Percentiles rank a stretch among this genome's conserved stretches.
These are phyloP conservation scores for Danio choprae DNA, from an alignment of 2,797 vertebrate species.

Conservation along the genomic window DNA sequence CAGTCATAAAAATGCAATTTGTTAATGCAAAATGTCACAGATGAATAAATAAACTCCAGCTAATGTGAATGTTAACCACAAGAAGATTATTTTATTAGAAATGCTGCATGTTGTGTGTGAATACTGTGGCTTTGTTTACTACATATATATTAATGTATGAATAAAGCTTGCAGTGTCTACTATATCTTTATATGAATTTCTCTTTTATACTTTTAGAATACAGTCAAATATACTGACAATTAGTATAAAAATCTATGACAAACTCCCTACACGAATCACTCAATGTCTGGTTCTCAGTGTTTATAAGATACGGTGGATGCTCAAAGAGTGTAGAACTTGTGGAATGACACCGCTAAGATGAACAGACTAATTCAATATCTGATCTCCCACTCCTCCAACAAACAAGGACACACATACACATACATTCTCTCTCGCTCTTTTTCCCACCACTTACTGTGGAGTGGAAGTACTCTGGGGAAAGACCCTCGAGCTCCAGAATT, in stretches of 20 bases:
- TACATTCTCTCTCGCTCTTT: slow-evolving; percentile 37
- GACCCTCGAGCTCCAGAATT: slow-evolving; percentile 96
- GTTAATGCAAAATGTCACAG: too few species aligned
- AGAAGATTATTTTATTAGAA: too few species aligned
- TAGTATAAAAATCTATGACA: neutral
- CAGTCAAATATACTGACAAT: neutral
- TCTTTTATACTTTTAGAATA: too few species aligned
- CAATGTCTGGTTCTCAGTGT: neutral
- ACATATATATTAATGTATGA: too few species aligned
- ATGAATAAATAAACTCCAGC: too few species aligned
- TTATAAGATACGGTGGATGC: slow-evolving; percentile 6
- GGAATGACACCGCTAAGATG: slow-evolving; percentile 35
- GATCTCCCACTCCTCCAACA: slow-evolving; percentile 25
- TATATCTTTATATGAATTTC: too few species aligned
- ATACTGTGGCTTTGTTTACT: too few species aligned
- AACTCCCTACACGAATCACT: neutral
- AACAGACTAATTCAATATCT: slow-evolving; percentile 59
- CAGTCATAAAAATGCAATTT: too few species aligned
- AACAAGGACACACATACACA: slow-evolving; percentile 50
- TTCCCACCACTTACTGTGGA: slow-evolving; percentile 84
- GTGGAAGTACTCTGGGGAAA: slow-evolving; percentile 98
- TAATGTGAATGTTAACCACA: too few species aligned
- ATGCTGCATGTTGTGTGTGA: too few species aligned
- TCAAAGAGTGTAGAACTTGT: slow-evolving; percentile 21
- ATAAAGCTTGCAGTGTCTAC: too few species aligned